Evolutionary conservation across 2,888 invertebrate genomes (phyloP).

Genomic region (Eucera pruinosa): DNA sequence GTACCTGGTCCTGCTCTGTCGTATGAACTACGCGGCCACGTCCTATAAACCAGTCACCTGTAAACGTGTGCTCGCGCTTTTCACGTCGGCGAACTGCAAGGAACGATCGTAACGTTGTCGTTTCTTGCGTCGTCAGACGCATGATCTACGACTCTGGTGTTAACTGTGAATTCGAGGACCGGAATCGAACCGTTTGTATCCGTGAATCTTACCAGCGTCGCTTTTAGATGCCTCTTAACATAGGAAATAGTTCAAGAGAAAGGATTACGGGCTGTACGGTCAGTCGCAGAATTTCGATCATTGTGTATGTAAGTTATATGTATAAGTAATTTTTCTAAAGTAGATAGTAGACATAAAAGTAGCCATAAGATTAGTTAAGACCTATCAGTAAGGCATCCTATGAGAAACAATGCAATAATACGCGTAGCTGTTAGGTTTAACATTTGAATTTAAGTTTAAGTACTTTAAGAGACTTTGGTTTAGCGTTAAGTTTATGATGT

Average conservation of each 20-base stretch:
- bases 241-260: neutral
- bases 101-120: conserved; percentile 31
- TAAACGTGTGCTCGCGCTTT: conserved; percentile 36
- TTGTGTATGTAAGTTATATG: too few species aligned
- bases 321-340: too few species aligned
- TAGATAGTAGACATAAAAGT: too few species aligned
- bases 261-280: too few species aligned
- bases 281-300: too few species aligned
- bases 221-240: neutral
- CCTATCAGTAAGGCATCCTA: too few species aligned
- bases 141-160: conserved; percentile 16
- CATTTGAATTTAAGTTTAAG: too few species aligned
- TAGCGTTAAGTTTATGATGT: too few species aligned
- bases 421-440: too few species aligned
- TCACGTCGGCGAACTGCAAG: conserved; percentile 30
- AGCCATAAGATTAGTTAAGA: too few species aligned
- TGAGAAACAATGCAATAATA: too few species aligned
- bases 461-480: too few species aligned
- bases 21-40: conserved; percentile 39
- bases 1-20: conserved; percentile 35
- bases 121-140: neutral
- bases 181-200: neutral
- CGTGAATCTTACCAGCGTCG: neutral
- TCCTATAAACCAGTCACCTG: conserved; percentile 49
- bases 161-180: neutral